These are phyloP conservation scores for Falcunculus frontatus DNA, from an alignment of 2,113 vertebrate genomes.

Conservation along the genomic window DNA sequence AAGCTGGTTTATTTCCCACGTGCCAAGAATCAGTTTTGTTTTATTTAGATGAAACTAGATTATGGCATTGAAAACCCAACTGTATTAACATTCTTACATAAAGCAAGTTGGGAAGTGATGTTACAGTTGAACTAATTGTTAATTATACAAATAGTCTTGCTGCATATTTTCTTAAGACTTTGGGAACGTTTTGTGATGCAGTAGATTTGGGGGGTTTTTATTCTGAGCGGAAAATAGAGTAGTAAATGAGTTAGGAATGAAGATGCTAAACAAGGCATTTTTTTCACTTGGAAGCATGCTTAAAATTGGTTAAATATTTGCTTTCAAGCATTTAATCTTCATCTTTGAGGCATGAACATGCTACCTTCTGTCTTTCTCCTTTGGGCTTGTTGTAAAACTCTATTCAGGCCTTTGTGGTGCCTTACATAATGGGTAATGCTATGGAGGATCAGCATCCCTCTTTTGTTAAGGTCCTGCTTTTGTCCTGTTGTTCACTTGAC, in stretches of 20 bases:
- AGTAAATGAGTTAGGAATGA: background rate
- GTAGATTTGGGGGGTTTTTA: background rate
- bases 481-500: constrained; percentile 14
- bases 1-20: constrained; percentile 18
- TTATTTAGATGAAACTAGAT: constrained; percentile 55
- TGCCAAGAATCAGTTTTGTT: constrained; percentile 43
- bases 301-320: constrained; percentile 44
- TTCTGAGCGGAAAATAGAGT: background rate
- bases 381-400: constrained; percentile 13
- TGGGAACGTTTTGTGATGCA: background rate
- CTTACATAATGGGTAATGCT: background rate
- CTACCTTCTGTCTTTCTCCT: constrained; percentile 7
- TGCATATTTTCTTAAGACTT: constrained; percentile 28
- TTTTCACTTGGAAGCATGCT: background rate
- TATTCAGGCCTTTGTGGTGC: constrained; percentile 1
- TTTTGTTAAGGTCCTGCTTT: constrained; percentile 26
- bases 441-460: background rate
- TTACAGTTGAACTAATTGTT: constrained; percentile 27
- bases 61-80: constrained; percentile 47
- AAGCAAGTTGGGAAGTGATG: constrained; percentile 10
- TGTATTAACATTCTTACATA: constrained; percentile 11
- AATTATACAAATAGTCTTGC: constrained; percentile 1
- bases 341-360: background rate
- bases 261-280: background rate
- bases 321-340: constrained; percentile 24